Percentiles rank a stretch among this genome's conserved stretches.
Conservation (phyloP, 2,797 vertebrate genomes). For the Malurus leucopterus region DNA sequence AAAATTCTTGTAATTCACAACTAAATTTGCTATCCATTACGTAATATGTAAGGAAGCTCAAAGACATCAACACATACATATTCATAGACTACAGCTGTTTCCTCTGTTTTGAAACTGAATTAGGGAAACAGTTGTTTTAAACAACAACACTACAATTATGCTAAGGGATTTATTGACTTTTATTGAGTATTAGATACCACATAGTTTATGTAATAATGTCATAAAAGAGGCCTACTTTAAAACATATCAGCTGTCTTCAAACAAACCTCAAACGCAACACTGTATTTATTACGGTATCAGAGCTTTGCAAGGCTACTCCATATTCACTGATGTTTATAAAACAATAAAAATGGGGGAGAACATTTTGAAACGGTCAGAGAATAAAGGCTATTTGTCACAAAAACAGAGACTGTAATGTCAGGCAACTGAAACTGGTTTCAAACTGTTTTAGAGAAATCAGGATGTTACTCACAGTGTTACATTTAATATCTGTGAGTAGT, state of each 20-base stretch:
- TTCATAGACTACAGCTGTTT: slow-evolving; percentile 4
- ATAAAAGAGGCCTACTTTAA: not conserved
- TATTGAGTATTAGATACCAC: not conserved
- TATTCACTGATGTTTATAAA: not conserved
- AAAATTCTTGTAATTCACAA: not conserved
- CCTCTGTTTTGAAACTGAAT: not conserved
- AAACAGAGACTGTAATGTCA: not conserved
- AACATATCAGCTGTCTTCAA: not conserved
- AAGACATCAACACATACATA: not conserved
- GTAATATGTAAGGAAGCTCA: not conserved
- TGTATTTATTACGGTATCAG: not conserved
- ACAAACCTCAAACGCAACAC: not conserved
- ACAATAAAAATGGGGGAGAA: not conserved
- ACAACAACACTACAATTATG: not conserved
- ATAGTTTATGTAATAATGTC: not conserved
- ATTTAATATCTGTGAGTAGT: not conserved
- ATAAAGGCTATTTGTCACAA: not conserved
- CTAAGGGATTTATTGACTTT: not conserved
- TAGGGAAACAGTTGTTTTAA: slow-evolving; percentile 24
- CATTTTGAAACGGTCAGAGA: not conserved
- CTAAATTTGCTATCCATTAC: not conserved
- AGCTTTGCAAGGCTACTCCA: not conserved
- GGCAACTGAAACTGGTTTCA: not conserved
- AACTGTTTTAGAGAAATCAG: not conserved
- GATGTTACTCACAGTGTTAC: not conserved